Percentiles rank a stretch among this genome's conserved stretches.
Conservation (phyloP, 2,888 invertebrate species). For the Tortrix viridana region DNA sequence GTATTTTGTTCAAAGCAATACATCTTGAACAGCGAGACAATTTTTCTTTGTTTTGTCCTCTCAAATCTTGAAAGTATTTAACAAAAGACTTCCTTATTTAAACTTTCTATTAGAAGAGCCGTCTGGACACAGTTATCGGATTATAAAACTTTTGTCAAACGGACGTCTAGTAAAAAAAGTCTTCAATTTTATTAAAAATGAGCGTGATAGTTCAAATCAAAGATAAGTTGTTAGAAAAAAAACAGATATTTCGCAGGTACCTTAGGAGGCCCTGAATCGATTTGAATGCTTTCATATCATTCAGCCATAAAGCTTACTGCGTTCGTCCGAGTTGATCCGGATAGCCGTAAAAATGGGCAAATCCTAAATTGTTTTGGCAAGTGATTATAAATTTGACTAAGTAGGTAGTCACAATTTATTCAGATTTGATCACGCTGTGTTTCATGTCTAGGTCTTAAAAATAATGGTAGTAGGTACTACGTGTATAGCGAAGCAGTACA, state of each 20-base stretch:
- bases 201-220: neutral
- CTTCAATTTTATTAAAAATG: neutral
- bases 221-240: neutral
- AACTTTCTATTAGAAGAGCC: too few relatives aligned
- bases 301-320: constrained; percentile 35
- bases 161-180: too few relatives aligned
- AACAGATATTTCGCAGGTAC: neutral
- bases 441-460: neutral
- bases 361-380: constrained; percentile 16
- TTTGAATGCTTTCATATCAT: constrained; percentile 22
- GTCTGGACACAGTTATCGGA: too few relatives aligned
- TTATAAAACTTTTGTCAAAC: too few relatives aligned
- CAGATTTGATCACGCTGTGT: neutral
- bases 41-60: too few relatives aligned
- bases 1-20: too few relatives aligned
- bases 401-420: constrained; percentile 10
- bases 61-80: too few relatives aligned
- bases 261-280: neutral
- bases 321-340: constrained; percentile 33
- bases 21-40: too few relatives aligned
- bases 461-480: neutral
- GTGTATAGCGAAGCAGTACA: neutral
- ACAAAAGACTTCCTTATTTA: too few relatives aligned
- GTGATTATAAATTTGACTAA: constrained; percentile 3
- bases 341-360: constrained; percentile 22